Evolutionary conservation across 2,797 vertebrate genomes (phyloP), one percentile per base, ranked within the genome.

Genomic region (Cygnus olor): DNA sequence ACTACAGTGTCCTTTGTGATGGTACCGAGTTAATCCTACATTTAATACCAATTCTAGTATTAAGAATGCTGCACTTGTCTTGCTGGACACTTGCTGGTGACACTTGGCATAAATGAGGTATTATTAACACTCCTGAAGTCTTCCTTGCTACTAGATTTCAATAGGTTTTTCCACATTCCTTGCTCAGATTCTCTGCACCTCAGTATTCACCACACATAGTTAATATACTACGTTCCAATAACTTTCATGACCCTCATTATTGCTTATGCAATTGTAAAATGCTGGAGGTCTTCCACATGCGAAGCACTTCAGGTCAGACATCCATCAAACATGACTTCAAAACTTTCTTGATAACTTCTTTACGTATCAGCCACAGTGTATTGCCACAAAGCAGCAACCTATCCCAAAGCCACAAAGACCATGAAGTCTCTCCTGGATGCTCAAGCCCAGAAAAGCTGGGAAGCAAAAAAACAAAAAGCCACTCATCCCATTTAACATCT

Each of bases 181-280:
- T 69, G 63, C n/a, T 56, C 78, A 64, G 63, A 74, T 88, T 86
- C 24, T 45, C 64, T 45, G 44, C 45, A 68, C 0, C 5, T 69
- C 66, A 89, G 28, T 68, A 86, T 19, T 86, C 51, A 47, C 60
- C 47, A 40, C 1, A 78, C 34, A 16, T 80, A 93, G 77, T 86
- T 88, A 80, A 49, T 49, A 36, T 51, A 47, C 32, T 66, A 42
- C 61, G 22, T 85, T 91, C 45, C 90, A 94, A 85, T 58, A 94
- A 92, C 83, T 82, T 85, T 85, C 80, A 91, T 63, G 61, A 78
- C 60, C 36, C 34, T 77, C 36, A 28, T 82, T 94, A 87, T 40
- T 85, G 79, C 30, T 92, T 61, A 82, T 1, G 1, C 24, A 24
- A 7, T 57, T 81, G 19, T 61, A 40, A 92, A 91, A 84, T 15